A percentile compares a stretch with the other conserved stretches of the same genome.
Conservation (phyloP, 2,113 vertebrate genomes). For the Dasyornis broadbenti region DNA sequence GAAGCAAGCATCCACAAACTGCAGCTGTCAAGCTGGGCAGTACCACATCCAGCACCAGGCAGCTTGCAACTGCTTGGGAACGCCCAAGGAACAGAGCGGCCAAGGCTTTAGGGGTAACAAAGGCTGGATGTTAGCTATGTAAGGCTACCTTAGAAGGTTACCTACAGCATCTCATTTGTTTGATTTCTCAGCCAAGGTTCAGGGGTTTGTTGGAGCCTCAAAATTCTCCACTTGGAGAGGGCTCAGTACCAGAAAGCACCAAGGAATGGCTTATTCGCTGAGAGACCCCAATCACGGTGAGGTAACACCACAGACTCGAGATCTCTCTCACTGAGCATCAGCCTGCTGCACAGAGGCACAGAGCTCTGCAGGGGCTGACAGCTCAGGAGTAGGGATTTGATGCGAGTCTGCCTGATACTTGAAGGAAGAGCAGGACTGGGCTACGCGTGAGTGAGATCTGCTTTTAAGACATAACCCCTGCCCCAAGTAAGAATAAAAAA, state of each 20-base stretch:
- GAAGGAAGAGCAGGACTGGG: background rate
- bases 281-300: accelerated
- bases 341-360: background rate
- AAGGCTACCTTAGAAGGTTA: background rate
- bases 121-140: background rate
- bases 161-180: background rate
- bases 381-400: background rate
- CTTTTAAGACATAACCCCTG: background rate
- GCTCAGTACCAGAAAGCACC: background rate
- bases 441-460: background rate
- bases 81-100: background rate
- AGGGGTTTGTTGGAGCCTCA: background rate
- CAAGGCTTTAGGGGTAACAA: accelerated
- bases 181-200: background rate
- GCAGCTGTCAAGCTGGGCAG: background rate
- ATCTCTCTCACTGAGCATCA: background rate
- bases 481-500: background rate
- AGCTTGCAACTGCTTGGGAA: background rate
- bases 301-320: background rate
- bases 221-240: background rate
- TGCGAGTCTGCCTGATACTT: background rate
- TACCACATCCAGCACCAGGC: background rate
- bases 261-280: background rate
- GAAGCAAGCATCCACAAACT: background rate
- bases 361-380: background rate